Base-by-base conservation (phyloP, 2,888 invertebrate genomes). In the Ellobium chinense region DNA sequence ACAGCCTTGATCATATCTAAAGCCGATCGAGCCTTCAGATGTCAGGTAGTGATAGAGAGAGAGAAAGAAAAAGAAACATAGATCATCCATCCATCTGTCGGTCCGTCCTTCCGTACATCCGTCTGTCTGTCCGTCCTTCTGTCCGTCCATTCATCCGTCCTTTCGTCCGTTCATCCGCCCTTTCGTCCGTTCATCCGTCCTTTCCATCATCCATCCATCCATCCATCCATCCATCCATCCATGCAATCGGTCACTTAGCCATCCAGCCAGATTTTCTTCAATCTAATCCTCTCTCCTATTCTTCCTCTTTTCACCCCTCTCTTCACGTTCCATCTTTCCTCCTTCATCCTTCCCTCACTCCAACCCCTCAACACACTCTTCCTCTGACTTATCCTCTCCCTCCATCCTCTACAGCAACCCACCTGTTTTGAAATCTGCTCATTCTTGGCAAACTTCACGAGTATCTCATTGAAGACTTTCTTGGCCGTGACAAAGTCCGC, bases 401-500 rank as follows among this genome's bases (percentile, higher is more conserved):
- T 29, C 63, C 63, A 63, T 1, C 31, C 1, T 31, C 27, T 31
- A 29, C 29, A 63, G 4, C 29, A 5, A 63, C 63, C 29, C 5
- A 29, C 63, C 63, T 63, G 63, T 63, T 12, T 29, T 12, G 27
- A 5, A 18, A 63, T 29, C 3, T 3, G 4, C 7, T 63, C 63
- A 29, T 63, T 63, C 9, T 63, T 29, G 31, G 63, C n/a, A 63
- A 63, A 63, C 31, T 29, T 24, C n/a, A 27, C 46, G 12, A 69
- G 12, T 18, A 70, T 54, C 4, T 70, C 70, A 14, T 54, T 70
- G 29, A 70, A 60, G 27, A n/a, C 58, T 18, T 7, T 29, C 27
- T 37, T 77, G 24, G 77, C 77, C 58, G 29, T 37, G 7, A 36
- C 60, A n/a, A 68, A 7, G n/a, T 68, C 29, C 4, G 24, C 29